These are phyloP conservation scores for Ceratina australensis DNA, from an alignment of 1,140 invertebrate genomes.

Conservation along the genomic window DNA sequence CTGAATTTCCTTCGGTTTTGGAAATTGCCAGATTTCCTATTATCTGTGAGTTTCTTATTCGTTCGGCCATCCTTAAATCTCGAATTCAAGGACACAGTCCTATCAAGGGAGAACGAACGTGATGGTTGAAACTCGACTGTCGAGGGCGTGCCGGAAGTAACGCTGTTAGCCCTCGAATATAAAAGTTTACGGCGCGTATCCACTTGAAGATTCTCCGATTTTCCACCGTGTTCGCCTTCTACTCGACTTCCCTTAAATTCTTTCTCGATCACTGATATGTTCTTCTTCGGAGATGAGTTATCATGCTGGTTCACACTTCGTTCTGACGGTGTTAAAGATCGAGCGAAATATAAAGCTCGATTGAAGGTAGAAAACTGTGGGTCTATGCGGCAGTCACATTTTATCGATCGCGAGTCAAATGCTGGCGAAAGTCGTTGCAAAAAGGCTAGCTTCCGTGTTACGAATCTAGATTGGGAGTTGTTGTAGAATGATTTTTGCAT, in stretches of 20 bases:
- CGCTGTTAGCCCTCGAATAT: constrained; percentile 3
- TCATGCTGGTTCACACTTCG: not conserved
- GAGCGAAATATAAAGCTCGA: not conserved
- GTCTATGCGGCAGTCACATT: too few species aligned
- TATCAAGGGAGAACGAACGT: not conserved
- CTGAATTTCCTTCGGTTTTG: not conserved
- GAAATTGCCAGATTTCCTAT: not conserved
- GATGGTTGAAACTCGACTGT: not conserved
- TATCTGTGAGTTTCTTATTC: not conserved
- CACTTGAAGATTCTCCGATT: not conserved
- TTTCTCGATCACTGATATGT: not conserved
- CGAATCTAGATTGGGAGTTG: too few species aligned
- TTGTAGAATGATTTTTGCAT: not conserved
- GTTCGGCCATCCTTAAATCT: not conserved
- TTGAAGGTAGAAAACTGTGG: not conserved
- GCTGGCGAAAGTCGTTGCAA: too few species aligned
- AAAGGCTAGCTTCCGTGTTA: not conserved
- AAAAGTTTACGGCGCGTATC: constrained; percentile 45
- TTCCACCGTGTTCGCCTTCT: constrained; percentile 1
- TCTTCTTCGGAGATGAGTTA: not conserved
- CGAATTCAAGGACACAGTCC: not conserved
- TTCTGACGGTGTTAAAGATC: not conserved
- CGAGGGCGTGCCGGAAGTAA: not conserved
- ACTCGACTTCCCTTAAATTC: not conserved
- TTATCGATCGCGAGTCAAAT: not conserved